Evolutionary conservation across 2,113 vertebrate species (phyloP).

Genomic region (Pomatorhinus ruficollis): DNA sequence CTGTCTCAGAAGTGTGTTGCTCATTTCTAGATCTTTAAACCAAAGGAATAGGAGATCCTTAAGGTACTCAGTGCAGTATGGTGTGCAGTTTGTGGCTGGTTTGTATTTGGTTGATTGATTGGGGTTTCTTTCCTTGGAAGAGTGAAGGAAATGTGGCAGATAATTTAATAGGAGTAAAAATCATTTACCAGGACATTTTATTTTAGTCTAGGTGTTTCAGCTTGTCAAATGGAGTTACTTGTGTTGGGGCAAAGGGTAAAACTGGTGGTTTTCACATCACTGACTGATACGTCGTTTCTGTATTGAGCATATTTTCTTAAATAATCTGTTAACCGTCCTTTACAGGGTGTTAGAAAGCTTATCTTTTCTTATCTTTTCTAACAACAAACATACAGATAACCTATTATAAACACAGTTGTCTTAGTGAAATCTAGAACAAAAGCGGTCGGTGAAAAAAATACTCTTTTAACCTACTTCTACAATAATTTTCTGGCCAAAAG

Average conservation of each 20-base stretch:
- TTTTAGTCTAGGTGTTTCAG: neutral
- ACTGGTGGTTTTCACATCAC: neutral
- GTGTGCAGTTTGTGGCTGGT: neutral
- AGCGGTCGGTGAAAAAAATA: neutral
- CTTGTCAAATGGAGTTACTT: neutral
- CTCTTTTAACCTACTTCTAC: neutral
- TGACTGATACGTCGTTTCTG: neutral
- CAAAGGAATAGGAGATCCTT: neutral
- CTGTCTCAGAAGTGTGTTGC: neutral
- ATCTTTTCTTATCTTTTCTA: neutral
- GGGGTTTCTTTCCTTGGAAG: rapidly evolving
- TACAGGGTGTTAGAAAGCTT: neutral
- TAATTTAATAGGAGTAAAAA: neutral
- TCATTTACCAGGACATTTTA: neutral
- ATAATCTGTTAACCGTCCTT: neutral
- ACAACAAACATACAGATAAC: neutral
- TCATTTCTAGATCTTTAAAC: neutral
- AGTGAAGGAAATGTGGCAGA: neutral
- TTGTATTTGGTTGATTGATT: neutral
- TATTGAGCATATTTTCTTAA: neutral
- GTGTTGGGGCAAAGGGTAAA: neutral
- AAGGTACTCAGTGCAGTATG: neutral
- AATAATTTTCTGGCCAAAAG: neutral
- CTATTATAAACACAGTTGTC: neutral
- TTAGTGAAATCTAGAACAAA: neutral